A percentile compares a stretch with the other conserved stretches of the same genome.
Conservation (phyloP, 2,797 vertebrate species). For the Gila robusta region DNA sequence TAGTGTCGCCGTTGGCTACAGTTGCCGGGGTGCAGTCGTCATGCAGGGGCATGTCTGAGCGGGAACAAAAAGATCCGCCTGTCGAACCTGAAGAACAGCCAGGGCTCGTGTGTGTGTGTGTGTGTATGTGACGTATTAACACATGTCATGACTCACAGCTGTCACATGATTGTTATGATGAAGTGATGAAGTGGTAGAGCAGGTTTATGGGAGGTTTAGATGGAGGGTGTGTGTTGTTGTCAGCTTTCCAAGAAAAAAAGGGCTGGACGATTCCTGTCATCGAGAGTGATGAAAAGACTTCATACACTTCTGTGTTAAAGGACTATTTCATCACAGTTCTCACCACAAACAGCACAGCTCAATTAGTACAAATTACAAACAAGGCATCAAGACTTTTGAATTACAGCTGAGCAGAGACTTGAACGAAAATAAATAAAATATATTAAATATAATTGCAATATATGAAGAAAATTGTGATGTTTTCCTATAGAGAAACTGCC, state of each 20-base stretch:
- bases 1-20: background rate
- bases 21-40: background rate
- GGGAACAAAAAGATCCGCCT: background rate
- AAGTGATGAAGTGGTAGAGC: slow-evolving; percentile 15
- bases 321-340: background rate
- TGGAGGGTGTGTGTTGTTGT: background rate
- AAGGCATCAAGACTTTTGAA: background rate
- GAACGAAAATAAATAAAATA: background rate
- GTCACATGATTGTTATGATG: slow-evolving; percentile 11
- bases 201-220: slow-evolving; percentile 21
- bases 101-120: background rate
- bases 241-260: background rate
- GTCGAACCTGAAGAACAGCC: background rate
- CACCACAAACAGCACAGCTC: background rate
- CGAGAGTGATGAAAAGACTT: background rate
- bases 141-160: slow-evolving; percentile 24
- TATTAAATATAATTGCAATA: background rate
- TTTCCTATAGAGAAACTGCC: background rate
- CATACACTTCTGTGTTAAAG: background rate
- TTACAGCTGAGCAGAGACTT: background rate
- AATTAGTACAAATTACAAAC: background rate
- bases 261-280: background rate
- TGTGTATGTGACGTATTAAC: background rate
- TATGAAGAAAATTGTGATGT: background rate
- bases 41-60: background rate